phyloP scores from a whole-genome alignment of 1,140 invertebrate genomes.

The Cherax destructor region DNA sequence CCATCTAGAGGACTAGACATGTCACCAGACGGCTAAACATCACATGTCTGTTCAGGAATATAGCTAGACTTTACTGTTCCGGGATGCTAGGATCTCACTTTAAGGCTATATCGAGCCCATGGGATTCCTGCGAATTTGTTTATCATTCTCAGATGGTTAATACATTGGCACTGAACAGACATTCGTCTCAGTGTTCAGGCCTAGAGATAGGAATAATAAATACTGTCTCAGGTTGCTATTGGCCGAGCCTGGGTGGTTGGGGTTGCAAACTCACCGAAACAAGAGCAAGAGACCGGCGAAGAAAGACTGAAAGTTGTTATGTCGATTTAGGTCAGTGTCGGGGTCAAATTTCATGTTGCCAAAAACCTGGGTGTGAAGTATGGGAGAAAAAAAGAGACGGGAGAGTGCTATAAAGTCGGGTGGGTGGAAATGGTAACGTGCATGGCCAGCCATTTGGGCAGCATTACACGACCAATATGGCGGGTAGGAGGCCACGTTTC shows the following conservation, averaged over 20 bases:
- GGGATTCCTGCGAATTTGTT: conserved; percentile 47
- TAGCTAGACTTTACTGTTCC: conserved; percentile 38
- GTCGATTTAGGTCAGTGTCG: conserved; percentile 91
- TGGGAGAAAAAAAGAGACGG: conserved; percentile 49
- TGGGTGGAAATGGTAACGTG: conserved; percentile 42
- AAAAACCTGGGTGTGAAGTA: conserved; percentile 83
- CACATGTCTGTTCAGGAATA: conserved; percentile 65
- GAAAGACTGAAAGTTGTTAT: conserved; percentile 98
- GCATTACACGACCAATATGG: conserved; percentile 42
- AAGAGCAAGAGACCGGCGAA: conserved; percentile 94
- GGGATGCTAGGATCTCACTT: conserved; percentile 58
- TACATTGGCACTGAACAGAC: conserved; percentile 62
- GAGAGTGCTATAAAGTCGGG: conserved; percentile 47
- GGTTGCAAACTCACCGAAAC: conserved; percentile 88
- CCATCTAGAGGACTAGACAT: conserved; percentile 63
- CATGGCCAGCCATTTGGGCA: conserved; percentile 22
- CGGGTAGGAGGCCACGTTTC: conserved; percentile 56
- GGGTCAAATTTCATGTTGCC: conserved; percentile 94
- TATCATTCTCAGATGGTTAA: conserved; percentile 54
- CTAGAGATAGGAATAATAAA: conserved; percentile 49
- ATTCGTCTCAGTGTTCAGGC: conserved; percentile 64
- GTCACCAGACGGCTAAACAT: conserved; percentile 63
- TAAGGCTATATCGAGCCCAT: conserved; percentile 35
- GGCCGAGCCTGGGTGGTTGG: conserved; percentile 55
- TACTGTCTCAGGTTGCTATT: conserved; percentile 59